A percentile compares a stretch with the other conserved stretches of the same genome.
Conservation (phyloP, 2,888 invertebrate species). For the Philhelius pedissequus region DNA sequence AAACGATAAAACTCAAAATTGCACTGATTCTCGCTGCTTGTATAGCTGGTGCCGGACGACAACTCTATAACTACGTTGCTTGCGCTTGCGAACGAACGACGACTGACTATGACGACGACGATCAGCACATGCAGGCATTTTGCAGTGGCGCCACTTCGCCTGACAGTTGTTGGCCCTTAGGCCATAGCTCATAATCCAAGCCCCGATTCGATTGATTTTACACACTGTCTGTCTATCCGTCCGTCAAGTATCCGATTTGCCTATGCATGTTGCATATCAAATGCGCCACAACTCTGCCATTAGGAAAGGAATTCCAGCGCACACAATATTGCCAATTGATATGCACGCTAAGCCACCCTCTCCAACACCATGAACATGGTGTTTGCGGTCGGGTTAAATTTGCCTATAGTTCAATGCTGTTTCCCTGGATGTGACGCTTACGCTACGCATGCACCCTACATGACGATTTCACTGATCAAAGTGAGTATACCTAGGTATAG, state of each 20-base stretch:
- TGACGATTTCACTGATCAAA: constrained; percentile 56
- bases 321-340: constrained; percentile 61
- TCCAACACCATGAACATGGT: constrained; percentile 58
- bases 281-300: constrained; percentile 47
- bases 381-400: constrained; percentile 54
- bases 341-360: constrained; percentile 64
- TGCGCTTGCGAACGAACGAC: not conserved
- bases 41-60: not conserved
- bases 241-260: constrained; percentile 68
- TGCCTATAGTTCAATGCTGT: not conserved
- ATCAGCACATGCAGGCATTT: constrained; percentile 55
- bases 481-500: constrained; percentile 9
- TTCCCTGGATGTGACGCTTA: constrained; percentile 43
- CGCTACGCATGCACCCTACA: constrained; percentile 41
- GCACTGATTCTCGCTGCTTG: constrained; percentile 38
- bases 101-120: not conserved
- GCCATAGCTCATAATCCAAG: constrained; percentile 64
- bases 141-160: constrained; percentile 62
- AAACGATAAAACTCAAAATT: constrained; percentile 43
- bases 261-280: constrained; percentile 64
- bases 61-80: not conserved
- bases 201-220: constrained; percentile 63
- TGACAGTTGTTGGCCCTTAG: constrained; percentile 67
- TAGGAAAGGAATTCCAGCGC: constrained; percentile 65
- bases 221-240: constrained; percentile 68